These are phyloP conservation scores for Terebella lapidaria DNA, from an alignment of 2,888 invertebrate genomes.

Conservation along the genomic window DNA sequence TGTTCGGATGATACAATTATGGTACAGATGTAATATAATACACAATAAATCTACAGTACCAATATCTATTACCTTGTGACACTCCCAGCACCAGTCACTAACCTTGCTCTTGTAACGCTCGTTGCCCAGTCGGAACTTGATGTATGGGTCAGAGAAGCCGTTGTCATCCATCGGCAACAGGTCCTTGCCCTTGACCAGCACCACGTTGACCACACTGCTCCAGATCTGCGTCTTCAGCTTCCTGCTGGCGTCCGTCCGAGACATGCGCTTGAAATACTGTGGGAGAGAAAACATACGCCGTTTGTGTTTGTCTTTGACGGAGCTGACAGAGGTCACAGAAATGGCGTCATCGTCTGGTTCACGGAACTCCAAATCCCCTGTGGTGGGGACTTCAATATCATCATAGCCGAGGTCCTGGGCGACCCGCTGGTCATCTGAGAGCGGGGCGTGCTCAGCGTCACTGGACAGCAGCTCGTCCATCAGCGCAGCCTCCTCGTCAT, in stretches of 20 bases:
- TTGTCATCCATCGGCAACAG: conserved; percentile 79
- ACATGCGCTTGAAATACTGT: conserved; percentile 23
- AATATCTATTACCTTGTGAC: too few species aligned
- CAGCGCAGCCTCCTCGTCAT: not conserved
- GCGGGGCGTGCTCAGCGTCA: not conserved
- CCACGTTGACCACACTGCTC: conserved; percentile 94
- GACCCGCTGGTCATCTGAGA: not conserved
- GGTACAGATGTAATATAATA: too few species aligned
- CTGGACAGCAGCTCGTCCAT: not conserved
- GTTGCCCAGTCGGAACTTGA: conserved; percentile 92
- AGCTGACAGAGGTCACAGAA: not conserved
- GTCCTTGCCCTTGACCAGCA: conserved; percentile 92
- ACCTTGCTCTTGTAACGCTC: conserved; percentile 95
- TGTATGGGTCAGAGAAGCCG: conserved; percentile 85
- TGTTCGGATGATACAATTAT: too few species aligned
- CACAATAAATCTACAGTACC: too few species aligned
- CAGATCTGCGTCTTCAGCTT: conserved; percentile 87
- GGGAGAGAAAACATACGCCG: not conserved
- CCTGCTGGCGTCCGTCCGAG: conserved; percentile 30
- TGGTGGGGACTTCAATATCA: not conserved
- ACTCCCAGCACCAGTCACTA: too few species aligned
- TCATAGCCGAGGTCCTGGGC: not conserved
- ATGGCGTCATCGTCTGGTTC: not conserved
- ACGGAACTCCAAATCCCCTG: not conserved
- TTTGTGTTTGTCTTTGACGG: not conserved